Conservation (phyloP, 2,797 vertebrate genomes). For the Coreius guichenoti region DNA sequence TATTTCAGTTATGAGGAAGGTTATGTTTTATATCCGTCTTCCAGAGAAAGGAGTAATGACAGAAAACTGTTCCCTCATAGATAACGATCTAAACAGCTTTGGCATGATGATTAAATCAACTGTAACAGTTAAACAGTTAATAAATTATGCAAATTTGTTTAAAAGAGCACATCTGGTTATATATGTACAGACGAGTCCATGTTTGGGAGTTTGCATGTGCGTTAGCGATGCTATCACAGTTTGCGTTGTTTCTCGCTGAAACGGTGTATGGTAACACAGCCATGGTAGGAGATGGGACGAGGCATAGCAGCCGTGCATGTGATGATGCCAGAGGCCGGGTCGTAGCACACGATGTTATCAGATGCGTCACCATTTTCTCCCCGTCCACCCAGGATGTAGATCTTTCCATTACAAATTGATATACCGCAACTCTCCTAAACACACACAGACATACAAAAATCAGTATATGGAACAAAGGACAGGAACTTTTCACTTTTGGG, state of each 20-base stretch:
- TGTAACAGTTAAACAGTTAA: background rate
- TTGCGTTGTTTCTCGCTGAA: conserved; percentile 91
- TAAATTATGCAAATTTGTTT: background rate
- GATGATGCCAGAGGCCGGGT: conserved; percentile 94
- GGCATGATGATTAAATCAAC: conserved; percentile 9
- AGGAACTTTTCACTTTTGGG: background rate
- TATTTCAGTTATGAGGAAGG: background rate
- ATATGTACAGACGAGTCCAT: background rate
- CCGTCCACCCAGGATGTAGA: conserved; percentile 96
- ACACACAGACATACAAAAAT: conserved; percentile 8
- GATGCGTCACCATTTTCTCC: conserved; percentile 92
- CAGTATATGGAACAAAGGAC: background rate
- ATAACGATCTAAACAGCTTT: background rate
- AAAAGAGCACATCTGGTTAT: background rate
- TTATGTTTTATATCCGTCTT: background rate
- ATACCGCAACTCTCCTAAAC: conserved; percentile 95
- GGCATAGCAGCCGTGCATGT: conserved; percentile 94
- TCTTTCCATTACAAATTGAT: conserved; percentile 98
- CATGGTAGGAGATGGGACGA: conserved; percentile 95
- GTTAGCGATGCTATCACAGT: conserved; percentile 59
- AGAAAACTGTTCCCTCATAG: background rate
- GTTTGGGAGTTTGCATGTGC: background rate
- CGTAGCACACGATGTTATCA: conserved; percentile 93
- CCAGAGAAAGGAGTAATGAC: background rate
- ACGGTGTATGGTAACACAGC: conserved; percentile 97